A percentile compares a stretch with the other conserved stretches of the same genome.
Conservation (phyloP, 2,113 vertebrate genomes). For the Pterophyllum scalare region DNA sequence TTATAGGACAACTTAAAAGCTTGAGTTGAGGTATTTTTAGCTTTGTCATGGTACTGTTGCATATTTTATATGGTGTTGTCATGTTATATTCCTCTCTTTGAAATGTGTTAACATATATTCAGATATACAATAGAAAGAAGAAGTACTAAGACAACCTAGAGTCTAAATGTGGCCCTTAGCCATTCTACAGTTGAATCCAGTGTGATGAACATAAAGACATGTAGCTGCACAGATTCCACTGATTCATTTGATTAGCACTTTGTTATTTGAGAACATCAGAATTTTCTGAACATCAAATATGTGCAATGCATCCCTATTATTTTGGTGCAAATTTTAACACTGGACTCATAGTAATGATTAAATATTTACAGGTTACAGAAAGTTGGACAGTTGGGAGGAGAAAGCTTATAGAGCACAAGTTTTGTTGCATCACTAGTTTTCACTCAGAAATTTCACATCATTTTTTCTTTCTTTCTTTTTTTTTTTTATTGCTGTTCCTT, state of each 20-base stretch:
- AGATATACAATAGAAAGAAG: not conserved
- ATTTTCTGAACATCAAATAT: not conserved
- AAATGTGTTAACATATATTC: not conserved
- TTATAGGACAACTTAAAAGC: not conserved
- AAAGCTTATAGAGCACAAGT: not conserved
- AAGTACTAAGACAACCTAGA: not conserved
- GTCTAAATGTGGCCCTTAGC: not conserved
- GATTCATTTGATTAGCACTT: not conserved
- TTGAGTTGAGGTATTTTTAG: not conserved
- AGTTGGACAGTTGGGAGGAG: not conserved
- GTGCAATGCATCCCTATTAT: not conserved
- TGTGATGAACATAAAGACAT: not conserved
- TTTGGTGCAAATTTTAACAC: not conserved
- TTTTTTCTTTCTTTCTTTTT: not conserved
- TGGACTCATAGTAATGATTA: not conserved
- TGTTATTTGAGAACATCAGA: not conserved
- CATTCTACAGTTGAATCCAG: not conserved
- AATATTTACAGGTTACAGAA: conserved; percentile 9
- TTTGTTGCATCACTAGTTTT: not conserved
- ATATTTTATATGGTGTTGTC: not conserved
- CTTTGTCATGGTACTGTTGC: not conserved
- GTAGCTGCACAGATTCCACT: not conserved
- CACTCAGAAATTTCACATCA: not conserved
- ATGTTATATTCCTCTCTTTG: not conserved
- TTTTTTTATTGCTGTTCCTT: not conserved